A percentile compares a stretch with the other conserved stretches of the same genome.
These are phyloP conservation scores for Alauda arvensis DNA, from an alignment of 2,797 vertebrate species.

Conservation along the genomic window DNA sequence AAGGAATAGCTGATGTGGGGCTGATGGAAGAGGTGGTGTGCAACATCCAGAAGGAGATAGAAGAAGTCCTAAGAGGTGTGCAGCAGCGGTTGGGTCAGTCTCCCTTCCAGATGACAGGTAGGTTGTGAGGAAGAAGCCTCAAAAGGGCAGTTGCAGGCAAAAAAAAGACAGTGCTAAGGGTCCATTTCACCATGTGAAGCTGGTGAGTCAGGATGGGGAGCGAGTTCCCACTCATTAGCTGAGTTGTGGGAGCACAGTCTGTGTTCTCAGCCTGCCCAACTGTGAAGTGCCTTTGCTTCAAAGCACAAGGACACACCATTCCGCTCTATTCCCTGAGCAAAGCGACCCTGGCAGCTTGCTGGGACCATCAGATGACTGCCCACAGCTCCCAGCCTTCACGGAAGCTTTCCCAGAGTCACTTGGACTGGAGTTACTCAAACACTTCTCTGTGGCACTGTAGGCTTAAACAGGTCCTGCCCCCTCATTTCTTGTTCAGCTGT, in stretches of 20 bases:
- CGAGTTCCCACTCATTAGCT: rapidly evolving
- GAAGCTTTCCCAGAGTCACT: neutral
- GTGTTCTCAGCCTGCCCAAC: neutral
- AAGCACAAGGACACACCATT: neutral
- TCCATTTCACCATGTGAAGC: neutral
- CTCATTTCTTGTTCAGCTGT: neutral
- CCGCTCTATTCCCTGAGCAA: neutral
- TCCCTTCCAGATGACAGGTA: conserved; percentile 85
- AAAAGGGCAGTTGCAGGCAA: neutral
- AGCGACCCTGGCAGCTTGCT: neutral
- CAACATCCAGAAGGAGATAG: conserved; percentile 91
- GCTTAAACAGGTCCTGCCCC: neutral
- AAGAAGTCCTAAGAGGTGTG: conserved; percentile 84
- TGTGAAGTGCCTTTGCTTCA: neutral
- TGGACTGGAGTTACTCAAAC: neutral
- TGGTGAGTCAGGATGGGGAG: neutral
- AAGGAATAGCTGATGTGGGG: conserved; percentile 93
- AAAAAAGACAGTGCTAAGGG: neutral
- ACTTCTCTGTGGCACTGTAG: neutral
- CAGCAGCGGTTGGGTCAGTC: conserved; percentile 83
- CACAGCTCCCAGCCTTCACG: neutral
- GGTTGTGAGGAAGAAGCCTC: conserved; percentile 6
- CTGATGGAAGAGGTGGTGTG: conserved; percentile 92
- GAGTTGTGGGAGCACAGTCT: neutral
- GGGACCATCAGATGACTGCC: neutral